Base-by-base conservation (phyloP, 2,797 vertebrate species). In the Remorina albescens region DNA sequence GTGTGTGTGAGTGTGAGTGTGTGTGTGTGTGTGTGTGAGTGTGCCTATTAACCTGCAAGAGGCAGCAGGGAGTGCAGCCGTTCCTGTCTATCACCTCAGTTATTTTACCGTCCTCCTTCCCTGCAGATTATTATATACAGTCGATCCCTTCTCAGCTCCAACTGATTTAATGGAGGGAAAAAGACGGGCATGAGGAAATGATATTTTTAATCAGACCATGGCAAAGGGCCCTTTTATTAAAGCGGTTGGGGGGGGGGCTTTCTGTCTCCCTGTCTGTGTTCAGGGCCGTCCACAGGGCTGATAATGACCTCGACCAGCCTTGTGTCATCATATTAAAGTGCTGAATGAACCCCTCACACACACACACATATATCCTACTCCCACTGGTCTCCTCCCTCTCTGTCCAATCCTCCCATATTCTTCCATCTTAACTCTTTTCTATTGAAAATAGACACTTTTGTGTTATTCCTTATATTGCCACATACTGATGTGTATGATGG, bases 121-220 rank as follows among this genome's bases (percentile, higher is more conserved):
- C 78, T 56, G 74, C 73, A 84, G 73, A 77, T 83, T 84, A 88
- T 90, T 89, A 91, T 76, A 84, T 75, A 68, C 78, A 84, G 74
- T 85, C 82, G 68, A 56, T 85, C 71, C 57, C 60, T 8, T 72
- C 79, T 13, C 80, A 26, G 74, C 71, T 49, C 71, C 1, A 19
- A 64, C 69, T 81, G 68, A 71, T 91, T 90, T 88, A 91, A 88
- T 90, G 72, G 84, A 78, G 80, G 69, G 53, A 72, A 74, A 76
- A 71, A 83, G 86, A 78, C 62, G 21, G 75, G 85, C 74, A 44
- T 86, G 89, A 93, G 92, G 92, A 93, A 93, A 94, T 93, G 37
- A 93, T 93, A 90, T 92, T 93, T 92, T 85, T 91, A 93, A 94
- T 93, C 93, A 93, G 90, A 82, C 82, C 54, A 70, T 56, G 37